phyloP scores from a whole-genome alignment of 2,888 invertebrate genomes.

The Harpalus rubripes region DNA sequence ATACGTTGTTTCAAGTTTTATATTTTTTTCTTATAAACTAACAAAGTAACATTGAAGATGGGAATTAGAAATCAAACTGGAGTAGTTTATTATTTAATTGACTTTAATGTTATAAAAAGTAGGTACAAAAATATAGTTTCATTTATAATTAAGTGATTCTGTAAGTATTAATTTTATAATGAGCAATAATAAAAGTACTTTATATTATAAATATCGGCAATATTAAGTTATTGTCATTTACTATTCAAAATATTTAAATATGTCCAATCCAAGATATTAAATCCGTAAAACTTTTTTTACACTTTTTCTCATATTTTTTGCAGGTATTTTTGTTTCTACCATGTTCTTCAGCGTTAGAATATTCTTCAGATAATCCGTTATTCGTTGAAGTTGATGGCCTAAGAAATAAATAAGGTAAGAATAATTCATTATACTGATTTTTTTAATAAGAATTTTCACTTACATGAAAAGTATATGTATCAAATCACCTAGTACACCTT shows the following conservation, averaged over 20 bases:
- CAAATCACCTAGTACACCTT: constrained; percentile 74
- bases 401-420: neutral
- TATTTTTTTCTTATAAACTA: neutral
- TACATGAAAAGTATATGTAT: constrained; percentile 74
- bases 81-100: neutral
- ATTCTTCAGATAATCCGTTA: constrained; percentile 79
- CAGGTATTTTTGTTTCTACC: constrained; percentile 74
- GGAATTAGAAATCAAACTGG: neutral
- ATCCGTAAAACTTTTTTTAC: constrained; percentile 62
- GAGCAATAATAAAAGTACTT: constrained; percentile 15
- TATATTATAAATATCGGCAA: constrained; percentile 3
- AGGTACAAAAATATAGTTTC: constrained; percentile 23
- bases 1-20: neutral
- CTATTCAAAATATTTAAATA: constrained; percentile 20
- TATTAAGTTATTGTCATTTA: constrained; percentile 17
- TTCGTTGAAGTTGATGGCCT: constrained; percentile 83
- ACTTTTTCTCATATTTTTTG: constrained; percentile 58
- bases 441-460: constrained; percentile 68
- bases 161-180: constrained; percentile 7
- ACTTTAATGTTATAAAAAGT: neutral
- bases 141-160: neutral
- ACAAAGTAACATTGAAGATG: neutral
- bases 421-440: neutral
- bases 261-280: constrained; percentile 41
- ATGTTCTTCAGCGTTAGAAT: constrained; percentile 80